These are phyloP conservation scores for Buathra laborator DNA, from an alignment of 2,888 invertebrate genomes.

Conservation along the genomic window DNA sequence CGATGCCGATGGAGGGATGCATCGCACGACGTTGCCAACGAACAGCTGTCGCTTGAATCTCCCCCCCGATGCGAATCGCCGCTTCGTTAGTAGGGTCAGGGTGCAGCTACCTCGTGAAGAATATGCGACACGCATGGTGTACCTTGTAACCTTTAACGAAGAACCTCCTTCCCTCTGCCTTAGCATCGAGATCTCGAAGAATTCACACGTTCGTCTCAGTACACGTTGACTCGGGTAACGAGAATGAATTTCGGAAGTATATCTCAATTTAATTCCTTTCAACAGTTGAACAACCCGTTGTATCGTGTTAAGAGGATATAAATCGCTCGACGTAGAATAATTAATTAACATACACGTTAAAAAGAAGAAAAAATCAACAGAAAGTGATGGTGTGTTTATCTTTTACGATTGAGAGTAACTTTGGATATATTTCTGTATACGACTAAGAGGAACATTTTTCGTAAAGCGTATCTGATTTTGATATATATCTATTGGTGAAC, in stretches of 20 bases:
- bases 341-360: not conserved
- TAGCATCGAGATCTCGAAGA: not conserved
- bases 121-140: conserved; percentile 18
- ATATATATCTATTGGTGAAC: not conserved
- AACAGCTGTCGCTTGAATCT: conserved; percentile 64
- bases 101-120: conserved; percentile 18
- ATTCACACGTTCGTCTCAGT: conserved; percentile 18
- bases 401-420: not conserved
- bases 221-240: not conserved
- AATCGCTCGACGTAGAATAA: not conserved
- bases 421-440: not conserved
- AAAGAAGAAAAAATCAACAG: not conserved
- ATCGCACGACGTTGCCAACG: conserved; percentile 25
- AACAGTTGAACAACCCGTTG: not conserved
- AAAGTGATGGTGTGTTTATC: conserved; percentile 4
- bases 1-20: conserved; percentile 33
- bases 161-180: conserved; percentile 19
- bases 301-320: not conserved
- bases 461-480: not conserved
- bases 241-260: conserved; percentile 2
- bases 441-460: not conserved
- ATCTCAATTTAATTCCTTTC: not conserved
- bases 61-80: conserved; percentile 50
- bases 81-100: conserved; percentile 49
- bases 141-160: not conserved